Evolutionary conservation across 2,888 invertebrate species (phyloP), one percentile per base, ranked within the genome.

Genomic region (Sicus ferrugineus): DNA sequence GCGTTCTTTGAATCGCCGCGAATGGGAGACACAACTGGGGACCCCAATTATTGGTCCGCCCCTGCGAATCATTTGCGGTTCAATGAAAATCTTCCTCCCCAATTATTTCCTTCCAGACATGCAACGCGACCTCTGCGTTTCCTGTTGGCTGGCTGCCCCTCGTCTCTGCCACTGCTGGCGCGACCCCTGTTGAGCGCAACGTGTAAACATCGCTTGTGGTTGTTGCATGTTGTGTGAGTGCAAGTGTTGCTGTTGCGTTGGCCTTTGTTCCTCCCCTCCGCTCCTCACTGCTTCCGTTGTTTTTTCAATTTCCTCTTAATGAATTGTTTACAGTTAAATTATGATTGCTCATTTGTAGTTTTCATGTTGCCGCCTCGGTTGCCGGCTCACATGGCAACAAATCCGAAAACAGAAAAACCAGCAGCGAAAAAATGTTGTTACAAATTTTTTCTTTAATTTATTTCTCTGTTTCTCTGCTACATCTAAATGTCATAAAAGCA

Each of bases 291-390:
- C 52, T 54, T 54, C 2, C 4, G 23, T 66, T 14, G 19, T 34
- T 65, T 31, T 67, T 58, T 58, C 62, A 54, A 65, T 68, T 70
- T 70, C 70, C 70, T 66, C 52, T 70, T 70, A 68, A 70, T 67
- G 68, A 61, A 70, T 70, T 70, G 65, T 65, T 61, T 61, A 61
- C 59, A 65, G 67, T 66, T 66, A 38, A 42, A 19, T 56, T 66
- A 42, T 26, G 19, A 26, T 65, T 54, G 34, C 31, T 54, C 11
- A 28, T 16, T 30, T 56, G 30, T 14, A 28, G 21, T 38, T 42
- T 42, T 46, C 19, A 48, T 52, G 14, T 52, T 65, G 26, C 63
- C 63, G 63, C 63, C n/a, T 63, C 26, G 19, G 48, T 50, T 64
- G 30, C 30, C 64, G 21, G 34, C 46, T 30, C 61, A 68, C 30